Percentiles rank a stretch among this genome's conserved stretches.
Conservation (phyloP, 2,888 invertebrate species). For the Bellardia pandia region DNA sequence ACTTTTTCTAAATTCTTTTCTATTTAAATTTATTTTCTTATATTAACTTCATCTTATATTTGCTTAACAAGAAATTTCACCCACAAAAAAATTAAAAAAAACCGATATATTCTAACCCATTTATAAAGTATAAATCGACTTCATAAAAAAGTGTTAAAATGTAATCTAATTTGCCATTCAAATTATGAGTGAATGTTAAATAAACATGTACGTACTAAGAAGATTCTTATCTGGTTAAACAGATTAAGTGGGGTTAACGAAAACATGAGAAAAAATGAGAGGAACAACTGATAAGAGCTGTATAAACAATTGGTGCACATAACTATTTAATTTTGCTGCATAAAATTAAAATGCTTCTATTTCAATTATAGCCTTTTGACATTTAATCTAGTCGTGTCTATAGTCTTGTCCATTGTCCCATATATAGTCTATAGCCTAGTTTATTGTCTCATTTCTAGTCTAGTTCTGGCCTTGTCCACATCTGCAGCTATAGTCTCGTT, state of each 20-base stretch:
- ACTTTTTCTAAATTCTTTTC: slow-evolving; percentile 2
- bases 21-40: slow-evolving; percentile 8
- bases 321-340: no score
- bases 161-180: slow-evolving; percentile 25
- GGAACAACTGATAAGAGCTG: no score
- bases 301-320: no score
- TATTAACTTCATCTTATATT: slow-evolving; percentile 15
- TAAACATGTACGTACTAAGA: background rate
- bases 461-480: no score
- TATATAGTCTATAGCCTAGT: no score
- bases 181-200: slow-evolving; percentile 18
- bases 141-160: slow-evolving; percentile 36
- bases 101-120: slow-evolving; percentile 14
- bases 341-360: no score
- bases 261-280: background rate
- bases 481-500: no score
- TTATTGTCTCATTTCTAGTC: no score
- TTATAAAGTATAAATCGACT: background rate
- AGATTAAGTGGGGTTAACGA: background rate
- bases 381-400: no score
- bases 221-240: background rate
- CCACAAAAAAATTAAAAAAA: background rate
- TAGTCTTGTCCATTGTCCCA: no score
- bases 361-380: no score
- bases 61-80: slow-evolving; percentile 46